These are phyloP conservation scores for Pseudocheirus occidentalis DNA, from an alignment of 2,797 vertebrate genomes.

Conservation along the genomic window DNA sequence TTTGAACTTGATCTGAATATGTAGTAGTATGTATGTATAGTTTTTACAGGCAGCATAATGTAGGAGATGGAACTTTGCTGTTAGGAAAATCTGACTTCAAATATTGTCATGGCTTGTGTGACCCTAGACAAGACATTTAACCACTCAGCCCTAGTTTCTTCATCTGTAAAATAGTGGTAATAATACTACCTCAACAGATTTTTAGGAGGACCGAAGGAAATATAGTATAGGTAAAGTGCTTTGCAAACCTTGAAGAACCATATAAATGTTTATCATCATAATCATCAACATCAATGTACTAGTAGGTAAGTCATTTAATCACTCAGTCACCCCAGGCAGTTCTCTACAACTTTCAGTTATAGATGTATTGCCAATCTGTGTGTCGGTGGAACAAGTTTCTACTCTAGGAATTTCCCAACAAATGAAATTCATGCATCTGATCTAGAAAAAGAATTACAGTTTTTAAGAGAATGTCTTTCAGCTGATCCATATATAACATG, in stretches of 20 bases:
- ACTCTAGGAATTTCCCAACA: background rate
- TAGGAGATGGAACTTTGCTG: background rate
- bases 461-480: background rate
- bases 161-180: background rate
- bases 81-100: background rate
- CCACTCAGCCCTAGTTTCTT: background rate
- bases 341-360: background rate
- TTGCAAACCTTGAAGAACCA: background rate
- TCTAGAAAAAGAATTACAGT: background rate
- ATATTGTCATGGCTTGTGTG: background rate
- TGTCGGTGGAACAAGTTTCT: background rate
- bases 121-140: background rate
- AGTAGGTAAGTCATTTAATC: background rate
- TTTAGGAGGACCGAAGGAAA: background rate
- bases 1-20: background rate
- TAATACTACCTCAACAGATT: background rate
- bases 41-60: background rate
- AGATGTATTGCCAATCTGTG: background rate
- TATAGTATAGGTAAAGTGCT: background rate
- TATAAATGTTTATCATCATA: background rate
- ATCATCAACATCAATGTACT: background rate
- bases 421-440: background rate
- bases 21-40: background rate
- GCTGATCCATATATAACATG: background rate
- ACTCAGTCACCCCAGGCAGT: background rate